These are phyloP conservation scores for Atethmia centrago DNA, from an alignment of 2,888 invertebrate species.

Conservation along the genomic window DNA sequence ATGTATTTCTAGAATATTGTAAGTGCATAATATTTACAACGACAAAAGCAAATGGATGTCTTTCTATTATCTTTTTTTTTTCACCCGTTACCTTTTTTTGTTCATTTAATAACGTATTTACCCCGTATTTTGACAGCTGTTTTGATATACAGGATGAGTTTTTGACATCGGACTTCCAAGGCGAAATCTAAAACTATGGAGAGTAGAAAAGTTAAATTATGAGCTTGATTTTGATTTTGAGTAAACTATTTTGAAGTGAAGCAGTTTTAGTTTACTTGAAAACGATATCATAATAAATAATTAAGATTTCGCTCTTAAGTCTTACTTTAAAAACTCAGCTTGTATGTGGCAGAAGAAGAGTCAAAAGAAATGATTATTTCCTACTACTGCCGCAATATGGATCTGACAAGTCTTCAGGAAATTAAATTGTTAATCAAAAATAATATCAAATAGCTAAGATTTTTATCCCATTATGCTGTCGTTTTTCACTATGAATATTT, in stretches of 20 bases:
- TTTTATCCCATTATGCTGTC: slow-evolving; percentile 3
- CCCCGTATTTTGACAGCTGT: background rate
- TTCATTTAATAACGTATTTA: background rate
- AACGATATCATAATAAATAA: background rate
- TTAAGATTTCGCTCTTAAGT: background rate
- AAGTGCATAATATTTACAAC: background rate
- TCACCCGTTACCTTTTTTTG: background rate
- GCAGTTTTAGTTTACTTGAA: background rate
- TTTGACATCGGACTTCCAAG: background rate
- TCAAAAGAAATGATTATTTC: background rate
- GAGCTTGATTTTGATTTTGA: background rate
- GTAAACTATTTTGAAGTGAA: background rate
- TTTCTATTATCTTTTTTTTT: background rate
- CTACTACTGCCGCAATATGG: background rate
- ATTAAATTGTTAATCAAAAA: background rate
- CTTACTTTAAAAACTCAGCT: background rate
- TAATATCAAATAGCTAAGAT: background rate
- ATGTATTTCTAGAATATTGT: slow-evolving; percentile 42
- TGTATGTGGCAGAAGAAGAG: background rate
- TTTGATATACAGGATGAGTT: background rate
- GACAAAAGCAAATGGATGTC: slow-evolving; percentile 1
- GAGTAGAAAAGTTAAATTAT: too few species aligned
- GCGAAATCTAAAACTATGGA: background rate
- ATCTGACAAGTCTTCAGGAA: background rate
- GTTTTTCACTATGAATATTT: slow-evolving; percentile 3